Evolutionary conservation across 2,797 vertebrate species (phyloP), one percentile per base, ranked within the genome.

Genomic region (Psittacula echo): DNA sequence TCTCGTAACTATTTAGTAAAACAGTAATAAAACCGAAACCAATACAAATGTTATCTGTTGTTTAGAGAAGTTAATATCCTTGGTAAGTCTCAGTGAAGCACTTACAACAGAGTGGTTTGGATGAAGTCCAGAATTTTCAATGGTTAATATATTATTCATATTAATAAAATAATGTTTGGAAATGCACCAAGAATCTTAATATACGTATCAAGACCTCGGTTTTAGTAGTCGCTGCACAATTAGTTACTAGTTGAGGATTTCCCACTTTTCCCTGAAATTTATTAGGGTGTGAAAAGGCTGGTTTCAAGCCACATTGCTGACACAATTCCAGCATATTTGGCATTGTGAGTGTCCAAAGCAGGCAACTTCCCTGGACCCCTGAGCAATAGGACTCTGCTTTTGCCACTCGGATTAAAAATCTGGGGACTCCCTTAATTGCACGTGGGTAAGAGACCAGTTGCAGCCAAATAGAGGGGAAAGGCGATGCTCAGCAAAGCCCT

Each of bases 111-210:
- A 97, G 97, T 97, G 97, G 97, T 97, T 97, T 98, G 98, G 97
- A 97, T 37, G 29, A 61, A 91, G 68, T 97, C 97, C 98, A 98
- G 94, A 67, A 93, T 97, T 95, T 92, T 97, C 95, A 95, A 92
- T 96, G 95, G 95, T 98, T 98, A 97, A 98, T 98, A 81, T 96
- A 97, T 98, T 97, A 98, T 98, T 98, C 96, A 98, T 97, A 97
- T 97, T 98, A 98, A 98, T 97, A 97, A 98, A 98, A 97, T 97
- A 96, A 97, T 97, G 94, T 94, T 97, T 97, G 95, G 95, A 95
- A 94, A 79, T 95, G 78, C 72, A 97, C 85, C 96, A 95, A 58
- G 76, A 87, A 51, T 62, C 91, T 74, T 79, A 56, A 64, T 51
- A 64, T 47, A 62, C 53, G 87, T 82, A 94, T 67, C 84, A 82